Evolutionary conservation across 1,140 invertebrate species (phyloP).

Genomic region (Rhynchophorus ferrugineus): DNA sequence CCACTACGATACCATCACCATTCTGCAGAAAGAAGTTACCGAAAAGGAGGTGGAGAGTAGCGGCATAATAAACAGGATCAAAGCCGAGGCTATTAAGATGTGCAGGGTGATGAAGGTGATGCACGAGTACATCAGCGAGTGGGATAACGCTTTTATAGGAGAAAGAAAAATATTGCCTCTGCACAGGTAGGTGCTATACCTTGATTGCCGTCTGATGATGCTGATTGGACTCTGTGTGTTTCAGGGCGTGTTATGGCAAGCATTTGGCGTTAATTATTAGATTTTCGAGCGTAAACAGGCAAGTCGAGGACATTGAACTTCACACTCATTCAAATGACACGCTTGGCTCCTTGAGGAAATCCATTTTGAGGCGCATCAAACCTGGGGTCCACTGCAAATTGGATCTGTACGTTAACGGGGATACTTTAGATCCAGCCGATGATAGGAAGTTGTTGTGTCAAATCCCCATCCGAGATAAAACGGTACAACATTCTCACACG

Average conservation of each 20-base stretch:
- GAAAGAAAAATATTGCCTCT: constrained; percentile 85
- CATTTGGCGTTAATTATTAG: constrained; percentile 77
- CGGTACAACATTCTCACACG: no score
- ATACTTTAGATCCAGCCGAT: constrained; percentile 77
- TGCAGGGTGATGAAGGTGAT: constrained; percentile 91
- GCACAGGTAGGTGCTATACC: constrained; percentile 40
- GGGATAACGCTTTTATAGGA: constrained; percentile 84
- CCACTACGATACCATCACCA: constrained; percentile 65
- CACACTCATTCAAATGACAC: constrained; percentile 93
- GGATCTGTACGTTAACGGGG: constrained; percentile 85
- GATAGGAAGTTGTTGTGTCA: constrained; percentile 84
- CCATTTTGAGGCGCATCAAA: constrained; percentile 68
- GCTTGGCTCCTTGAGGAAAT: constrained; percentile 67
- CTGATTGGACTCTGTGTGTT: not conserved
- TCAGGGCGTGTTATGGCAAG: constrained; percentile 81
- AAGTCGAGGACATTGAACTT: constrained; percentile 87
- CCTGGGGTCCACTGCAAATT: constrained; percentile 72
- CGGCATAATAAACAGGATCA: constrained; percentile 45
- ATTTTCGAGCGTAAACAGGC: constrained; percentile 83
- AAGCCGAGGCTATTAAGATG: constrained; percentile 79
- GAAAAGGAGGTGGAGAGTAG: constrained; percentile 37
- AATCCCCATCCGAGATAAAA: constrained; percentile 84
- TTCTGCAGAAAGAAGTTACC: constrained; percentile 42
- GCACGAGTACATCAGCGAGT: constrained; percentile 92
- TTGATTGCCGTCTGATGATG: not conserved